These are phyloP conservation scores for Pleuronectes platessa DNA, from an alignment of 2,113 vertebrate genomes.

Conservation along the genomic window DNA sequence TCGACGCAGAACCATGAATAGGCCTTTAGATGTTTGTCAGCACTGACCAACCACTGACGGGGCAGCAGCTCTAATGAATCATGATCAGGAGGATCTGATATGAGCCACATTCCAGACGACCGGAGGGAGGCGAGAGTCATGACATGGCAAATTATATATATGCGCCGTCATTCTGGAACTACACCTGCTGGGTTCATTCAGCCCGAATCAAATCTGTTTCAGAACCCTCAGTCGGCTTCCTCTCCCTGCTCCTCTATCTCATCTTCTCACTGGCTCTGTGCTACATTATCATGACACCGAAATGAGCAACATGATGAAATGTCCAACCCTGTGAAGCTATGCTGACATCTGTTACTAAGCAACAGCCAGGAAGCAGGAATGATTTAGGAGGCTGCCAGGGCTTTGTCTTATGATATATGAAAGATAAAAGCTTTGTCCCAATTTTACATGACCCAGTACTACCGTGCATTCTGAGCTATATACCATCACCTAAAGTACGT, in stretches of 20 bases:
- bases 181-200: slow-evolving; percentile 33
- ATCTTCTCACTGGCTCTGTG: not conserved
- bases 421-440: not conserved
- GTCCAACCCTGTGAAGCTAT: slow-evolving; percentile 18
- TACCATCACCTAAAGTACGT: not conserved
- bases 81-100: slow-evolving; percentile 36
- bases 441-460: not conserved
- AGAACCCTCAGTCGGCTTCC: not conserved
- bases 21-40: slow-evolving; percentile 7
- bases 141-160: slow-evolving; percentile 45
- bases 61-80: slow-evolving; percentile 29
- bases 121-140: slow-evolving; percentile 19
- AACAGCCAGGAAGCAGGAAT: slow-evolving; percentile 49
- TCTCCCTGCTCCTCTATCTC: not conserved
- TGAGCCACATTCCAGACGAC: slow-evolving; percentile 26
- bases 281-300: slow-evolving; percentile 3
- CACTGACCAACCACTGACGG: slow-evolving; percentile 4
- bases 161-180: slow-evolving; percentile 36
- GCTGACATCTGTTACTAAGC: slow-evolving; percentile 59
- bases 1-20: too few relatives aligned
- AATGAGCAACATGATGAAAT: slow-evolving; percentile 44
- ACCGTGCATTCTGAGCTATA: not conserved
- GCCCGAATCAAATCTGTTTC: slow-evolving; percentile 11
- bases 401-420: slow-evolving; percentile 39
- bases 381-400: slow-evolving; percentile 31